These are phyloP conservation scores for Nephrotoma appendiculata DNA, from an alignment of 2,888 invertebrate species.

Conservation along the genomic window DNA sequence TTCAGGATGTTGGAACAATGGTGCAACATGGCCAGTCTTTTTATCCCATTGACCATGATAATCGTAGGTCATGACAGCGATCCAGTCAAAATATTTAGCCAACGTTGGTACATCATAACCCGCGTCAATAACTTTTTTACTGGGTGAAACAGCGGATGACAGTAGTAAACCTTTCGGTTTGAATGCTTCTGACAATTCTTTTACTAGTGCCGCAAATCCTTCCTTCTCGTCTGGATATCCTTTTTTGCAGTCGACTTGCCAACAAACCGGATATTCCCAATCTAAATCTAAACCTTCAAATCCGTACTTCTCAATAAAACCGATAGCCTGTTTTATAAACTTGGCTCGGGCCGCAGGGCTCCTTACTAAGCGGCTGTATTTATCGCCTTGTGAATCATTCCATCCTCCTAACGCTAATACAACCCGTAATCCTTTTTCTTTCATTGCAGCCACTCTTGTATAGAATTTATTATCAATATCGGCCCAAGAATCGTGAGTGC, in stretches of 20 bases:
- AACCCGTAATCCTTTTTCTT: conserved; percentile 67
- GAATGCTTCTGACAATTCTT: conserved; percentile 53
- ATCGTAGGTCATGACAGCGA: conserved; percentile 86
- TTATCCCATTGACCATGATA: conserved; percentile 89
- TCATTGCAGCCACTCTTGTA: conserved; percentile 64
- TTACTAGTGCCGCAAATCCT: conserved; percentile 58
- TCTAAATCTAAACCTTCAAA: conserved; percentile 93
- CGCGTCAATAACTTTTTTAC: conserved; percentile 73
- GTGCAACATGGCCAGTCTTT: conserved; percentile 80
- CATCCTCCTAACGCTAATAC: conserved; percentile 86
- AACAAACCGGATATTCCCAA: conserved; percentile 74
- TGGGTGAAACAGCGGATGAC: conserved; percentile 76
- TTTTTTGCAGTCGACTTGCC: conserved; percentile 68
- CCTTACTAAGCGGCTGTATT: conserved; percentile 74
- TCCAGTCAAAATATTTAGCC: conserved; percentile 69
- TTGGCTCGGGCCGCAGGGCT: conserved; percentile 52
- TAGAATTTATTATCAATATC: conserved; percentile 81
- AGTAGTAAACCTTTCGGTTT: conserved; percentile 52
- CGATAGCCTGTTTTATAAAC: conserved; percentile 59
- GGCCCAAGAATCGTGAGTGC: conserved; percentile 81
- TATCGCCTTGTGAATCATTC: conserved; percentile 86
- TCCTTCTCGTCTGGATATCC: conserved; percentile 73
- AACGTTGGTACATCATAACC: conserved; percentile 70
- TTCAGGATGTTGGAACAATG: conserved; percentile 65
- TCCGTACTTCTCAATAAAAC: conserved; percentile 62